Evolutionary conservation across 2,113 vertebrate genomes (phyloP).

Genomic region (Psittacula cyanocephala): DNA sequence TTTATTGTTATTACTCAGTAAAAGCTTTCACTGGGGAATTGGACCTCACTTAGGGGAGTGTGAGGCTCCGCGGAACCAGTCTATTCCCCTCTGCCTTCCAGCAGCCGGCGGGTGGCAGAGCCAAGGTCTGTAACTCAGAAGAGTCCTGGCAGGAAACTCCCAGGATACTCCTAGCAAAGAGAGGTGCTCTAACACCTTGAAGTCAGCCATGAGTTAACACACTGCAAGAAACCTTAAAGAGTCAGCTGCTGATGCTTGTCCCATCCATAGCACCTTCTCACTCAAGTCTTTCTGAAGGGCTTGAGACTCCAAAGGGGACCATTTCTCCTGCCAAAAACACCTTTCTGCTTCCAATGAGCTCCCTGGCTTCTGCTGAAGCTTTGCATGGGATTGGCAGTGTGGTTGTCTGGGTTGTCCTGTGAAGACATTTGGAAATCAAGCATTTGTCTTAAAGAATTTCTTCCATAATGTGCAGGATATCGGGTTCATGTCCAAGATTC

Average conservation of each 20-base stretch:
- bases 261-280: background rate
- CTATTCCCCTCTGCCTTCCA: background rate
- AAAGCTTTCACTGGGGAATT: background rate
- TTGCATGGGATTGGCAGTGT: background rate
- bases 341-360: background rate
- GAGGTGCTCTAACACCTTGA: background rate
- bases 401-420: background rate
- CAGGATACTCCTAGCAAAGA: background rate
- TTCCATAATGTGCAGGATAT: background rate
- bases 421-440: background rate
- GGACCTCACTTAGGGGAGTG: background rate
- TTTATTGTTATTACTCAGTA: background rate
- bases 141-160: background rate
- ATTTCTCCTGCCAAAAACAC: background rate
- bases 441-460: background rate
- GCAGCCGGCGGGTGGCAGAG: background rate
- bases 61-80: fast-evolving
- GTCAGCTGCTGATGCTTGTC: background rate
- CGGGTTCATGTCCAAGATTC: background rate
- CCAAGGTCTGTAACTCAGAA: background rate
- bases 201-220: background rate
- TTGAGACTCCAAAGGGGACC: background rate
- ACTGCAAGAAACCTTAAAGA: background rate
- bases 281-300: background rate
- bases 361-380: background rate